Evolutionary conservation across 2,888 invertebrate species (phyloP).

Genomic region (Acleris holmiana): DNA sequence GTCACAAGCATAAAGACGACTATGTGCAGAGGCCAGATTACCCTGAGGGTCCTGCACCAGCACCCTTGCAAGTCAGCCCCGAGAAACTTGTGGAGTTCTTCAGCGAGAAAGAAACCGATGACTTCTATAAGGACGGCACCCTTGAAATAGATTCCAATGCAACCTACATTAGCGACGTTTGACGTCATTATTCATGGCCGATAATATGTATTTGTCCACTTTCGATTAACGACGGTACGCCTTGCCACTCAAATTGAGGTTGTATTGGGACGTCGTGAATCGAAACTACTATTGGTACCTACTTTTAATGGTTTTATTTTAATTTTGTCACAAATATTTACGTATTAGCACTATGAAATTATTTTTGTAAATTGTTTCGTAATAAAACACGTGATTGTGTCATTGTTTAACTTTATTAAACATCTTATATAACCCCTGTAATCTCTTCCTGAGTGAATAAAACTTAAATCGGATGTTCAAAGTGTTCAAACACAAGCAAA

Average conservation of each 20-base stretch:
- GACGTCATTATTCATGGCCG: conserved; percentile 27
- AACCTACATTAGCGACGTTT: conserved; percentile 65
- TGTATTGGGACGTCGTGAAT: too few relatives aligned
- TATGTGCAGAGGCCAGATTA: conserved; percentile 72
- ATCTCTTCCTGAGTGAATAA: conserved; percentile 1
- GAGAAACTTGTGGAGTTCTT: conserved; percentile 67
- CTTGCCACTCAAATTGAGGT: too few relatives aligned
- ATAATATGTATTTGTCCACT: neutral
- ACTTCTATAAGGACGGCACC: conserved; percentile 61
- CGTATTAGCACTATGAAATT: neutral
- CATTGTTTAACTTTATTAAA: conserved; percentile 16
- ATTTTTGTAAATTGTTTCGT: neutral
- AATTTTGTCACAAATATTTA: conserved; percentile 11
- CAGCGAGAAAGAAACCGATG: conserved; percentile 51
- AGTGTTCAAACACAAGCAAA: too few relatives aligned
- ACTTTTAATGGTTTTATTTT: neutral
- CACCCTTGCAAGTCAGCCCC: conserved; percentile 56
- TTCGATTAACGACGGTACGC: too few relatives aligned
- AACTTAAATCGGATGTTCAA: conserved; percentile 1
- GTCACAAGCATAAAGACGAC: conserved; percentile 60
- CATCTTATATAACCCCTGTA: conserved; percentile 29
- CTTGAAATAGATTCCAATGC: conserved; percentile 61
- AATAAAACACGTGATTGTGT: conserved; percentile 9
- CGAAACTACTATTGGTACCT: too few relatives aligned
- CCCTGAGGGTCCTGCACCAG: conserved; percentile 65